These are phyloP conservation scores for Prionailurus viverrinus DNA, from an alignment of 2,113 vertebrate species.

Conservation along the genomic window DNA sequence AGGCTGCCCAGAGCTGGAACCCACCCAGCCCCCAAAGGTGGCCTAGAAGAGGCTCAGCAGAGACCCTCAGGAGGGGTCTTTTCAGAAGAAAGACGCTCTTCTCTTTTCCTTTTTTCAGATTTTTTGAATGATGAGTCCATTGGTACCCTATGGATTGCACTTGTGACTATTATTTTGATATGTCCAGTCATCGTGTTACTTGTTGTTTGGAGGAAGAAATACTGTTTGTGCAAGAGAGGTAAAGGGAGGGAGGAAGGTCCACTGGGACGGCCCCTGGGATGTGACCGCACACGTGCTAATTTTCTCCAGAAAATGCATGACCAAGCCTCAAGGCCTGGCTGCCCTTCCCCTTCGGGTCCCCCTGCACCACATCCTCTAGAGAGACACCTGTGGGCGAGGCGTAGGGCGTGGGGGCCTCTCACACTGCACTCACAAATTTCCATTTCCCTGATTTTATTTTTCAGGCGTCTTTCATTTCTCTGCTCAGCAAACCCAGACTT, in stretches of 20 bases:
- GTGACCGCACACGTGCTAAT: neutral
- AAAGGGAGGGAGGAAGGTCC: neutral
- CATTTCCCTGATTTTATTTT: conserved; percentile 61
- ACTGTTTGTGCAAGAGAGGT: neutral
- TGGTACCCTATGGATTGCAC: rapidly evolving
- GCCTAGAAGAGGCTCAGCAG: neutral
- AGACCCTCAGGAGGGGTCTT: neutral
- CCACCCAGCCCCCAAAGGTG: neutral
- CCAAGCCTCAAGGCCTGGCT: neutral
- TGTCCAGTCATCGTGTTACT: neutral
- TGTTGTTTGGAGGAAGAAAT: neutral
- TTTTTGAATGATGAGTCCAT: neutral
- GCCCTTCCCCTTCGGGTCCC: neutral
- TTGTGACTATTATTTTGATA: neutral
- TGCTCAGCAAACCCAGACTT: neutral
- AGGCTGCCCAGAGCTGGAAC: neutral
- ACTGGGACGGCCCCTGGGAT: neutral
- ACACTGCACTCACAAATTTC: neutral
- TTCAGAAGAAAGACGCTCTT: neutral
- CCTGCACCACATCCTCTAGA: neutral
- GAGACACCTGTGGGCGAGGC: neutral
- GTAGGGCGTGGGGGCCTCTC: neutral
- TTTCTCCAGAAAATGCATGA: neutral
- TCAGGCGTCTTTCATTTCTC: conserved; percentile 11
- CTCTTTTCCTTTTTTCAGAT: conserved; percentile 63